Conservation (phyloP, 2,888 invertebrate genomes). For the Synergus japonicus region DNA sequence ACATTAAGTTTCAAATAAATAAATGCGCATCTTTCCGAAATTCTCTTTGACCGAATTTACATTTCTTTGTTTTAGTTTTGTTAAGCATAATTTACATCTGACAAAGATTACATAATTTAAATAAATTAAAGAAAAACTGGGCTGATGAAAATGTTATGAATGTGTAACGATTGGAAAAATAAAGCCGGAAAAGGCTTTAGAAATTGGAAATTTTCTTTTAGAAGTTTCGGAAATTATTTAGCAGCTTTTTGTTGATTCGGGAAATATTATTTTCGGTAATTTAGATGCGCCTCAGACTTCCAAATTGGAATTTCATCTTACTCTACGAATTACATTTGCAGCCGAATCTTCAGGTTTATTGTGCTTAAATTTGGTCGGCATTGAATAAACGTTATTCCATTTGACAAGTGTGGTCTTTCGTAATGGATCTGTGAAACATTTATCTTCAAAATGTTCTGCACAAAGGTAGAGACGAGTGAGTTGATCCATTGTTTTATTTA, state of each 20-base stretch:
- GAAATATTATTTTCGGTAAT: too few relatives aligned
- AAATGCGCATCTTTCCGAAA: too few relatives aligned
- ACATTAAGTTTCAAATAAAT: not conserved
- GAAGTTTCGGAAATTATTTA: not conserved
- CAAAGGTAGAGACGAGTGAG: not conserved
- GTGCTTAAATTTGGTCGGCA: not conserved
- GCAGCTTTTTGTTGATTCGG: not conserved
- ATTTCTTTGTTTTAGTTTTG: too few relatives aligned
- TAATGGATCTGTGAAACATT: not conserved
- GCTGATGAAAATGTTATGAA: not conserved
- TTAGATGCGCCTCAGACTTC: not conserved
- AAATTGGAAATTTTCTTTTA: not conserved
- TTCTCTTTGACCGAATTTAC: too few relatives aligned
- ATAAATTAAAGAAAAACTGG: not conserved
- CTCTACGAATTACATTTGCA: not conserved
- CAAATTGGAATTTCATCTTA: not conserved
- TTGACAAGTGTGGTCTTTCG: not conserved
- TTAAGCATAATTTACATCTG: too few relatives aligned
- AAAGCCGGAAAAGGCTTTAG: not conserved
- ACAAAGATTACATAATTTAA: too few relatives aligned
- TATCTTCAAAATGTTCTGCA: conserved; percentile 5
- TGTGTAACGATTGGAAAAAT: not conserved
- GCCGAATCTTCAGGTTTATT: not conserved
- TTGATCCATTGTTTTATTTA: not conserved
- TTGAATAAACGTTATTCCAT: not conserved